Base-by-base conservation (phyloP, 2,797 vertebrate species). In the Cygnus olor region DNA sequence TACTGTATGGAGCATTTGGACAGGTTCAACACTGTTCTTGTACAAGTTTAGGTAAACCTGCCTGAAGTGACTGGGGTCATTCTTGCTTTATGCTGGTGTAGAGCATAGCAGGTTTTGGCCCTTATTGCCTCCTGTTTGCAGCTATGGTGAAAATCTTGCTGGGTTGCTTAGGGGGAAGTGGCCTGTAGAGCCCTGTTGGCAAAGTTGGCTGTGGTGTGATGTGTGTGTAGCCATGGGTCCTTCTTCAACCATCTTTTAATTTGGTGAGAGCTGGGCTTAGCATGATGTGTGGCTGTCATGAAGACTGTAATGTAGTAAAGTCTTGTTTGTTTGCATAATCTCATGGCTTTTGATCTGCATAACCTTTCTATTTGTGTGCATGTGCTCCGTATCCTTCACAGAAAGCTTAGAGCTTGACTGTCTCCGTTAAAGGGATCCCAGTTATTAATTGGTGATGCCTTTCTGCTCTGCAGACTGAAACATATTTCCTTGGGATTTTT, bases 311-410 rank as follows among this genome's bases (percentile, higher is more conserved):
- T 63, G n/a, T 82, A 93, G 88, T 42, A 57, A 63, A 64, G 42
- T 79, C n/a, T 40, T 86, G 85, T 94, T 89, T 93, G 53, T 94
- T 96, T 94, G 91, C 65, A 40, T 95, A 89, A 95, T 84, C 53
- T 92, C 61, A 54, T 83, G n/a, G 2, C 0, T 79, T 88, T 88
- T 92, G 17, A 91, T 93, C 93, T 92, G 89, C 66, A 30, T 94
- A 86, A 86, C 92, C 71, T 88, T 93, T 49, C 72, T 3, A 45
- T 85, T n/a, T 81, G 38, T 68, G 42, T 80, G 10, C 15, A 3
- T 21, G 45, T 14, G 25, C 19, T 90, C 40, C 21, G 2, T 94
- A 85, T 85, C 70, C 57, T 94, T 93, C 64, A 80, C 36, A 89
- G 70, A 86, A 88, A 32, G n/a, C 77, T 89, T 77, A 72, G 63